Base-by-base conservation (phyloP, 2,113 vertebrate species). In the Agapornis roseicollis region DNA sequence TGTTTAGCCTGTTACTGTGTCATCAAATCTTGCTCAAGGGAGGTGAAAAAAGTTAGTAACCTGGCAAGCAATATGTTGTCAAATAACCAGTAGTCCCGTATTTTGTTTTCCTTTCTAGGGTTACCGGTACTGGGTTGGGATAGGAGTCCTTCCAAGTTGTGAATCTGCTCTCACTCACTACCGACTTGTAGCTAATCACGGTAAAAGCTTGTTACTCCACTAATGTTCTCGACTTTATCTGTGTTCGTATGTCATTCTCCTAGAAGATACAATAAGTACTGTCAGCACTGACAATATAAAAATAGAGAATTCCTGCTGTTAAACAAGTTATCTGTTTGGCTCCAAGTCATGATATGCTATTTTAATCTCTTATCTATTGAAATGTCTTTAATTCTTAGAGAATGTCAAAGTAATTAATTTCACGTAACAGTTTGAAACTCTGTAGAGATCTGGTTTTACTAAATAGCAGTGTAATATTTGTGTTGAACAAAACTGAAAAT, bases 91-190 rank as follows among this genome's bases (percentile, higher is more conserved):
- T 27, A 73, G 37, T 70, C 16, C 77, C 56, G 35, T 95, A 50
- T 19, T 65, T 19, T 23, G 3, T 33, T 68, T 93, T 96, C 41
- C 31, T 92, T 68, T 97, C 41, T 88, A 99, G 99, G 99, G 99
- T 70, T 99, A 99, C 97, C 98, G 99, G 11, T 99, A 99, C 97
- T 99, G 99, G 99, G 99, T 98, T 71, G 99, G 99, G 42, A 99
- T 99, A 29, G 99, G 99, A 44, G 99, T 99, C 83, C 98, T 99
- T 64, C 99, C 99, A 85, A 99, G 99, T 78, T 99, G 99, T 91
- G 99, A 99, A 97, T 99, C 99, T 31, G 99, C 99, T 4, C 97
- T 99, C 70, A 99, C 99, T 8, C 99, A 99, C 94, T 99, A 99
- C 89, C 98, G 98, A 31, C 98, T 99, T 10, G 99, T 99, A 69